Conservation (phyloP, 2,888 invertebrate species). For the Chelonus formosanus region DNA sequence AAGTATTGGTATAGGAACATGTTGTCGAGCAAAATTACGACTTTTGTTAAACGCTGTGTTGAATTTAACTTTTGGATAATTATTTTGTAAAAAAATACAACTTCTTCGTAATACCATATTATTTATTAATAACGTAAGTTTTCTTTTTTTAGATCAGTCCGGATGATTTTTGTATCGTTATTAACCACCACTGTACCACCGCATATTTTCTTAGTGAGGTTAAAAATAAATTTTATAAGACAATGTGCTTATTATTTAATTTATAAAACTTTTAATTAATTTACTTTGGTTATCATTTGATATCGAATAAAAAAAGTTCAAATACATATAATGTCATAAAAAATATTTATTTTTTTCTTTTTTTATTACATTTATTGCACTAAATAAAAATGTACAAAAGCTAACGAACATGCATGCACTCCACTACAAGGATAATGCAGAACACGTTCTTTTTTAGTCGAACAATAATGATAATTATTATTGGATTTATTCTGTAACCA, state of each 20-base stretch:
- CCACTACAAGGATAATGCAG: too few relatives aligned
- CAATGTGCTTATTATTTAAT: neutral
- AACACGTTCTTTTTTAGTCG: too few relatives aligned
- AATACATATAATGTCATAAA: too few relatives aligned
- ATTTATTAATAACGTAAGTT: constrained; percentile 4
- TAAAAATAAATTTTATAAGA: neutral
- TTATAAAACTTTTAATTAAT: neutral
- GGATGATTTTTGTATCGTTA: neutral
- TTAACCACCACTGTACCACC: constrained; percentile 18
- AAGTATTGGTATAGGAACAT: constrained; percentile 56
- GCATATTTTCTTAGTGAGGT: constrained; percentile 7
- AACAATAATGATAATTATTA: too few relatives aligned
- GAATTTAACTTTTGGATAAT: constrained; percentile 2
- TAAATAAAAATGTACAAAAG: too few relatives aligned
- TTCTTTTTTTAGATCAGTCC: neutral
- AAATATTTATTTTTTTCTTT: too few relatives aligned
- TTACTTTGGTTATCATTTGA: too few relatives aligned
- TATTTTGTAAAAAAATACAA: constrained; percentile 19
- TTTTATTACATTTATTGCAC: too few relatives aligned
- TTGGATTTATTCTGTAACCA: too few relatives aligned
- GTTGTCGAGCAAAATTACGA: constrained; percentile 39
- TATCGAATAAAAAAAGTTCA: too few relatives aligned
- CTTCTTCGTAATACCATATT: constrained; percentile 27
- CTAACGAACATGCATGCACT: too few relatives aligned
- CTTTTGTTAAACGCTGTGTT: constrained; percentile 1